These are phyloP conservation scores for Brachionus asplanchnoidis DNA, from an alignment of 1,140 invertebrate species.

Conservation along the genomic window DNA sequence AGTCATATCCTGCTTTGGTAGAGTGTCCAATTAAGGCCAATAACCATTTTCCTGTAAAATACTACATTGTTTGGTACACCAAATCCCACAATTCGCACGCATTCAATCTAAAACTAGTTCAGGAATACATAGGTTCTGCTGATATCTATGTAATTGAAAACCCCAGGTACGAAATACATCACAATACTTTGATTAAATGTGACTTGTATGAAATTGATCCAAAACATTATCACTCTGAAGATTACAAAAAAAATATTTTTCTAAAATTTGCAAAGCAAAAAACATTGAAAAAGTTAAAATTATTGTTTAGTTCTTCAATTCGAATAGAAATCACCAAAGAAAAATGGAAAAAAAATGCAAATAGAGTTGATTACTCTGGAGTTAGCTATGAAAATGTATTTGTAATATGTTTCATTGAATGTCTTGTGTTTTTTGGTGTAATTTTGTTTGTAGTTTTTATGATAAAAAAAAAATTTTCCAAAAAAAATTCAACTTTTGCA, in stretches of 20 bases:
- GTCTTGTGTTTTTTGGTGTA: neutral
- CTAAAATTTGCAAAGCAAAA: neutral
- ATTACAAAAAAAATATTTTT: conserved; percentile 6
- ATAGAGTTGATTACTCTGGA: neutral
- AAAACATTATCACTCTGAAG: neutral
- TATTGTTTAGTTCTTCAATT: neutral
- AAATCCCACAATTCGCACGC: neutral
- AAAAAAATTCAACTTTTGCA: neutral
- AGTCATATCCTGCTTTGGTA: neutral
- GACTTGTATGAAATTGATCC: conserved; percentile 3
- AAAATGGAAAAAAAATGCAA: neutral
- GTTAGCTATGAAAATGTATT: neutral
- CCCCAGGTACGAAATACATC: neutral
- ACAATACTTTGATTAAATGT: conserved; percentile 2
- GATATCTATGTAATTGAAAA: conserved; percentile 20
- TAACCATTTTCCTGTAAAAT: neutral
- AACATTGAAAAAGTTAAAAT: neutral
- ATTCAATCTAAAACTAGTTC: neutral
- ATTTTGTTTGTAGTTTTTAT: neutral
- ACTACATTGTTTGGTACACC: neutral
- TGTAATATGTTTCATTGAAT: neutral
- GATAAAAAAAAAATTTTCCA: neutral
- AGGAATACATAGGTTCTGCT: conserved; percentile 1
- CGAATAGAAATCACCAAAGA: neutral
- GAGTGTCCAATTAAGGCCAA: conserved; percentile 33